A percentile compares a stretch with the other conserved stretches of the same genome.
These are phyloP conservation scores for Serinus canaria DNA, from an alignment of 2,113 vertebrate genomes.

Conservation along the genomic window DNA sequence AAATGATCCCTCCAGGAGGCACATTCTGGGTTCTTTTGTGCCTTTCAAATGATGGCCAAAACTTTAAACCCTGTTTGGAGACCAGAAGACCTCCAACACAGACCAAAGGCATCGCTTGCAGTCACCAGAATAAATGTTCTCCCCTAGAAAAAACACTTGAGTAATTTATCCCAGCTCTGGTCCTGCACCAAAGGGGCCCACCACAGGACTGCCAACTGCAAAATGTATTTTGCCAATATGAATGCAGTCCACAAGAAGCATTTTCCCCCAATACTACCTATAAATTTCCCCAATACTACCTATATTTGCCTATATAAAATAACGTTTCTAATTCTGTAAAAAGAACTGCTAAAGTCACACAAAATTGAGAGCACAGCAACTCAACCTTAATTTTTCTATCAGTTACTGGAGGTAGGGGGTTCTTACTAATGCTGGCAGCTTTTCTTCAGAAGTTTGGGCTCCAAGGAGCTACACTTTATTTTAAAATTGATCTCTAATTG, in stretches of 20 bases:
- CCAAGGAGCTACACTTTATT: background rate
- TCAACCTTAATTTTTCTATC: background rate
- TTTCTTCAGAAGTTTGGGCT: background rate
- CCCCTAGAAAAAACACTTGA: background rate
- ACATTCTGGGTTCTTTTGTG: background rate
- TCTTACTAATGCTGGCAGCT: background rate
- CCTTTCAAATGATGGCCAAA: background rate
- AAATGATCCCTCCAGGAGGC: background rate
- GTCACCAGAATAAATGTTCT: background rate
- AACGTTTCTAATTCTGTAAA: background rate
- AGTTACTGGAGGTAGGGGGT: background rate
- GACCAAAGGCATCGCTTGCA: background rate
- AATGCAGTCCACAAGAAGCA: background rate
- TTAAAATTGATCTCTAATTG: too few relatives aligned
- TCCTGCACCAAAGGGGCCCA: background rate
- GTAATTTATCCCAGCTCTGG: background rate
- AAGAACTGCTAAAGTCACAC: background rate
- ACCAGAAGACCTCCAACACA: background rate
- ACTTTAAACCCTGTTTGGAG: background rate
- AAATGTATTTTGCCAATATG: background rate
- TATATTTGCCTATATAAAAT: background rate
- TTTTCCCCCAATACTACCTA: background rate
- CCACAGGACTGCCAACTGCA: background rate
- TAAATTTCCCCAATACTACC: background rate
- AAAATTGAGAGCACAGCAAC: background rate